Percentiles rank a stretch among this genome's conserved stretches.
phyloP scores from a whole-genome alignment of 2,888 invertebrate species.

The Heliconius charithonia region DNA sequence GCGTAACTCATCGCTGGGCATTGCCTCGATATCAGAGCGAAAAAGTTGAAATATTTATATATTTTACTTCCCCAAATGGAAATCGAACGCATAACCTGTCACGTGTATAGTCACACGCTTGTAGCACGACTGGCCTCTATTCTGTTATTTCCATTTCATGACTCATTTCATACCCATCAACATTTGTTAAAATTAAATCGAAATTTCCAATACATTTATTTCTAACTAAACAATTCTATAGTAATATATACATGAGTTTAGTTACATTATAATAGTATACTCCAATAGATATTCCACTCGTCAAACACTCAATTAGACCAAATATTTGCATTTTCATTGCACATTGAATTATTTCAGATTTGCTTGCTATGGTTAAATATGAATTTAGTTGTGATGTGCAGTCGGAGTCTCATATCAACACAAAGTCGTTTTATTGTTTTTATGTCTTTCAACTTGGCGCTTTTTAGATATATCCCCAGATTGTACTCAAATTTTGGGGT shows the following conservation, averaged over 20 bases:
- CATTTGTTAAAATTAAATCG: background rate
- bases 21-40: background rate
- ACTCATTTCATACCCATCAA: background rate
- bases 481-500: too few species aligned
- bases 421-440: too few species aligned
- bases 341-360: slow-evolving; percentile 18
- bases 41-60: background rate
- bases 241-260: slow-evolving; percentile 14
- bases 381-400: background rate
- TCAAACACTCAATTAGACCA: slow-evolving; percentile 26
- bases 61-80: background rate
- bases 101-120: too few species aligned
- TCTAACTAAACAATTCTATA: background rate
- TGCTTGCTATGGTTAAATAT: background rate
- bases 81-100: too few species aligned
- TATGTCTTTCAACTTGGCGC: too few species aligned
- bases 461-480: too few species aligned
- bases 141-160: background rate
- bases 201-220: background rate
- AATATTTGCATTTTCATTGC: slow-evolving; percentile 25
- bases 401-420: too few species aligned
- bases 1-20: background rate
- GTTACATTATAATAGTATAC: slow-evolving; percentile 12
- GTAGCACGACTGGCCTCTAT: too few species aligned
- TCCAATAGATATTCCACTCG: slow-evolving; percentile 17